These are phyloP conservation scores for Melanotaenia maccullochi DNA, from an alignment of 2,797 vertebrate species.

Conservation along the genomic window DNA sequence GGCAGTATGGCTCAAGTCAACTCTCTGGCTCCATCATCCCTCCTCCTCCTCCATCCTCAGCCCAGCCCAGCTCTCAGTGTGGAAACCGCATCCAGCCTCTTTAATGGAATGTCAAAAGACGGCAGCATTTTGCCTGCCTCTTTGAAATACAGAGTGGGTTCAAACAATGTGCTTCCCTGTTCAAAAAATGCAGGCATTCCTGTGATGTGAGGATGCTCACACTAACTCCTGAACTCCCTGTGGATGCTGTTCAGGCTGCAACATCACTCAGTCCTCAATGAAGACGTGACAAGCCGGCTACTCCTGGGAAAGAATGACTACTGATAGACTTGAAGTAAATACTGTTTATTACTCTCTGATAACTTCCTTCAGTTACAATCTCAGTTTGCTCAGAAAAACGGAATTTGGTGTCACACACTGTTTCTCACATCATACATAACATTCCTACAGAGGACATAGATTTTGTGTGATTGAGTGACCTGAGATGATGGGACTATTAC, in stretches of 20 bases:
- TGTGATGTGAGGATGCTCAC: slow-evolving; percentile 46
- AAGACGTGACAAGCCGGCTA: slow-evolving; percentile 39
- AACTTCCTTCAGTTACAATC: slow-evolving; percentile 30
- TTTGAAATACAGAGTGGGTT: slow-evolving; percentile 75
- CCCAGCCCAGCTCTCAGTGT: slow-evolving; percentile 28
- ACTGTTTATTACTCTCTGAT: not conserved
- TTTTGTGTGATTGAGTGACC: slow-evolving; percentile 11
- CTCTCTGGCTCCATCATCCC: not conserved
- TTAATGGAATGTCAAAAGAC: slow-evolving; percentile 81
- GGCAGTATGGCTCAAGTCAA: slow-evolving; percentile 75
- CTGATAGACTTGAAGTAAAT: slow-evolving; percentile 39
- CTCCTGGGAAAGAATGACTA: slow-evolving; percentile 21
- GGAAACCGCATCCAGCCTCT: slow-evolving; percentile 65
- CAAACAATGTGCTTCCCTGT: slow-evolving; percentile 58
- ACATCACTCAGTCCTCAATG: slow-evolving; percentile 15
- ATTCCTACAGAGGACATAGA: slow-evolving; percentile 55
- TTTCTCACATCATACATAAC: slow-evolving; percentile 63
- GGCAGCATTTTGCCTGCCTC: slow-evolving; percentile 63
- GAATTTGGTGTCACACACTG: slow-evolving; percentile 57
- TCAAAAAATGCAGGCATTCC: slow-evolving; percentile 54
- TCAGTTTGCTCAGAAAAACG: slow-evolving; percentile 45
- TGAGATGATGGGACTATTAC: slow-evolving; percentile 33
- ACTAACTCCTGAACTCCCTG: slow-evolving; percentile 48
- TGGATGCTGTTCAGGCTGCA: slow-evolving; percentile 34
- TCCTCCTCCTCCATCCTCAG: slow-evolving; percentile 1